Evolutionary conservation across 2,113 vertebrate genomes (phyloP).

Genomic region (Chunga burmeisteri): DNA sequence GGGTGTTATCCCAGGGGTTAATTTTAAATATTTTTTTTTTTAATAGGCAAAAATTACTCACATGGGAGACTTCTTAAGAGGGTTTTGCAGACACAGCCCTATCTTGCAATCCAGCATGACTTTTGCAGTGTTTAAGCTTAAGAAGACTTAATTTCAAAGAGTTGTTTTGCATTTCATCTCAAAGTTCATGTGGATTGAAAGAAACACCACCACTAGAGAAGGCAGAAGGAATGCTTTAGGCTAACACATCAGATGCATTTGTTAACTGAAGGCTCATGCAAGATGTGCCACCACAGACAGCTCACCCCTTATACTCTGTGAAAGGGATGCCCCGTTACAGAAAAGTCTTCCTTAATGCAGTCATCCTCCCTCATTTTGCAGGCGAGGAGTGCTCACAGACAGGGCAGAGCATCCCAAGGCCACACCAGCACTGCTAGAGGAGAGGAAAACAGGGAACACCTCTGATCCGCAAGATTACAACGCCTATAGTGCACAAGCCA

Average conservation of each 20-base stretch:
- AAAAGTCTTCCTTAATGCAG: fast-evolving
- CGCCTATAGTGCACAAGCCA: neutral
- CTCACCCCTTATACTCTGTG: neutral
- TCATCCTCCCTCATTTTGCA: neutral
- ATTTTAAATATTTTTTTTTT: neutral
- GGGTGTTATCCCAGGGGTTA: neutral
- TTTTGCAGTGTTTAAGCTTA: neutral
- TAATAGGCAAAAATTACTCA: neutral
- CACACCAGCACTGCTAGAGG: neutral
- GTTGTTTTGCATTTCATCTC: neutral
- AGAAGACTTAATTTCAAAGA: neutral
- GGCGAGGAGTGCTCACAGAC: fast-evolving
- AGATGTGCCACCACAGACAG: neutral
- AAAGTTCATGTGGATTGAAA: neutral
- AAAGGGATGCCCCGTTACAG: neutral
- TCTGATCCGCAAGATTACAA: neutral
- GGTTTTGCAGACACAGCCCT: neutral
- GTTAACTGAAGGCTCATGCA: neutral
- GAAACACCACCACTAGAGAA: neutral
- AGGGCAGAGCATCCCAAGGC: neutral
- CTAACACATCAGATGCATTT: fast-evolving
- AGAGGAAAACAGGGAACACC: neutral
- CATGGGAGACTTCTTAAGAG: neutral
- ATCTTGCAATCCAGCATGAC: neutral
- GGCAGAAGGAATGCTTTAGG: neutral